Evolutionary conservation across 2,113 vertebrate genomes (phyloP).

Genomic region (Ictidomys tridecemlineatus): DNA sequence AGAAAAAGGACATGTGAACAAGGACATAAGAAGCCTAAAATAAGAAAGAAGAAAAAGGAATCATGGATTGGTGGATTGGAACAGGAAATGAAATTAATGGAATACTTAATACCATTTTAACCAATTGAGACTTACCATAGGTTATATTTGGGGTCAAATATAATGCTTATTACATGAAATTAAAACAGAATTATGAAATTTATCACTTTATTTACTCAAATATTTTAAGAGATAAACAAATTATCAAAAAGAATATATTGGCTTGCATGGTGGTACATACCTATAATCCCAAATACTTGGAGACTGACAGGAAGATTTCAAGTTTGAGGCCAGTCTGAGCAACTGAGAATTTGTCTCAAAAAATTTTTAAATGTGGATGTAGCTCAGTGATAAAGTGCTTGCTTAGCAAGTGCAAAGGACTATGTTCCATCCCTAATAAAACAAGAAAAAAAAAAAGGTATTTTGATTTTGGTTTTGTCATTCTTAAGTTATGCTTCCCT

Average conservation of each 20-base stretch:
- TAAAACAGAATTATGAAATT: background rate
- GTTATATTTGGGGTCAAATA: background rate
- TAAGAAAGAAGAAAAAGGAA: background rate
- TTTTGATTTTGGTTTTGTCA: constrained; percentile 32
- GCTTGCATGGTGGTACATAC: no score
- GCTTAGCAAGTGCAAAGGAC: no score
- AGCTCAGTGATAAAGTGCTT: no score
- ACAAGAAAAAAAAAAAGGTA: background rate
- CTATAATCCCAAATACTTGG: no score
- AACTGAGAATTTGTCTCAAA: no score
- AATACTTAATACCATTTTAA: background rate
- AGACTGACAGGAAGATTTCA: no score
- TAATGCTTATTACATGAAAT: background rate
- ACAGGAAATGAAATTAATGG: background rate
- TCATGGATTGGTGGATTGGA: background rate
- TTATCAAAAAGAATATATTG: constrained; percentile 23
- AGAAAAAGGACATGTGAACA: background rate
- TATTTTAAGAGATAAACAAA: constrained; percentile 15
- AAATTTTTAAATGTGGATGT: no score
- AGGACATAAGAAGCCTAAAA: background rate
- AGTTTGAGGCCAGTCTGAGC: no score
- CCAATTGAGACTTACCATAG: background rate
- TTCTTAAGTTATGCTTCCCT: constrained; percentile 36
- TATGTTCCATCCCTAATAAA: no score
- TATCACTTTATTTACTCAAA: background rate